Conservation (phyloP, 2,888 invertebrate genomes). For the Eugnorisma glareosa region DNA sequence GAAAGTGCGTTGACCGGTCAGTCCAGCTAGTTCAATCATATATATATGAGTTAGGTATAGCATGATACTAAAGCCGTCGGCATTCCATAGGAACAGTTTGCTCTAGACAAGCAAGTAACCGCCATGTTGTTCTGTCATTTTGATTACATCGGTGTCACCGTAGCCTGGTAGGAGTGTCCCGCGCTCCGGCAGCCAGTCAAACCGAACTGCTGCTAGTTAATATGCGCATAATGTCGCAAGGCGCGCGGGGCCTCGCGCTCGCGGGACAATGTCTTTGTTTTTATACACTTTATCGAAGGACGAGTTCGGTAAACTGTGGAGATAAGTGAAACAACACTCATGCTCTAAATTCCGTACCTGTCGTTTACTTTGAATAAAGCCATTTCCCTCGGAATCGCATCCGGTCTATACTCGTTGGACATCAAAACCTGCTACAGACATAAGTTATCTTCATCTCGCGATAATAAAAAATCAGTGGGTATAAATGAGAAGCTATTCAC, state of each 20-base stretch:
- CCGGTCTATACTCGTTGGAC: conserved; percentile 1
- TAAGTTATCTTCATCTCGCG: conserved; percentile 18
- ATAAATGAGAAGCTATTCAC: conserved; percentile 20
- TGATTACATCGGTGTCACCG: not conserved
- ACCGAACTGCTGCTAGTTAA: conserved; percentile 25
- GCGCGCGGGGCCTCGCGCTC: not conserved
- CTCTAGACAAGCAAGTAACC: not conserved
- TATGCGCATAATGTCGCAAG: conserved; percentile 50
- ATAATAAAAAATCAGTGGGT: conserved; percentile 18
- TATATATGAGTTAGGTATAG: not conserved
- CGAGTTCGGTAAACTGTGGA: conserved; percentile 13
- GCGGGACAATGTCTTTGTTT: conserved; percentile 17
- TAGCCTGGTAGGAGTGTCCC: conserved; percentile 31
- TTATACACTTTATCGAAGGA: conserved; percentile 20
- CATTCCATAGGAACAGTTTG: not conserved
- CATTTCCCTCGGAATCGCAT: conserved; percentile 13
- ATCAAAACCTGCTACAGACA: conserved; percentile 19
- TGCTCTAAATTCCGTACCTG: not conserved
- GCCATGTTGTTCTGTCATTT: conserved; percentile 5
- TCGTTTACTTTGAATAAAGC: conserved; percentile 10
- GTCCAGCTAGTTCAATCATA: not conserved
- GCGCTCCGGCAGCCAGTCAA: conserved; percentile 13
- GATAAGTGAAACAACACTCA: conserved; percentile 5
- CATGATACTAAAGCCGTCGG: not conserved
- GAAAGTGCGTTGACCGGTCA: not conserved